phyloP scores from a whole-genome alignment of 2,888 invertebrate genomes.

The Kryphioiulus occultus region DNA sequence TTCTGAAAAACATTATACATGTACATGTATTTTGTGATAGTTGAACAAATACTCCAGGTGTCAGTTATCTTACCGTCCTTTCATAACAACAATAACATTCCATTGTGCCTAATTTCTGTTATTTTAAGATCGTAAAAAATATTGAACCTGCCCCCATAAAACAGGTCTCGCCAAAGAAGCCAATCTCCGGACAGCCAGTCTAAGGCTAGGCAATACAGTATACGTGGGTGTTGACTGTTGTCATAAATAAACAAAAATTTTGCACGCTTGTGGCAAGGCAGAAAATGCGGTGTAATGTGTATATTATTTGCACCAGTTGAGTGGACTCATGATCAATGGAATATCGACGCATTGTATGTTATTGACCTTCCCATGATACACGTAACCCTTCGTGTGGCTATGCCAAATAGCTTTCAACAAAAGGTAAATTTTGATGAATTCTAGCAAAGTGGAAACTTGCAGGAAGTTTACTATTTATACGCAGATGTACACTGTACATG shows the following conservation, averaged over 20 bases:
- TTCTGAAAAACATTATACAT: too few species aligned
- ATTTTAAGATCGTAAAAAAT: neutral
- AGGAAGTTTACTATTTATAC: neutral
- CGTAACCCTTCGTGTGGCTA: neutral
- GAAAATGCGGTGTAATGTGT: neutral
- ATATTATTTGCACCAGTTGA: slow-evolving; percentile 11
- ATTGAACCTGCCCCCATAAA: neutral
- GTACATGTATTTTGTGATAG: neutral
- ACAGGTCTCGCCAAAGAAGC: neutral
- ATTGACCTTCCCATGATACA: neutral
- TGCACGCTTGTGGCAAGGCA: neutral
- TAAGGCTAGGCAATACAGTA: neutral
- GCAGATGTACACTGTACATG: neutral
- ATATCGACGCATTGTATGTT: neutral
- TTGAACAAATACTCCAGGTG: neutral
- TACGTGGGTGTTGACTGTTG: neutral
- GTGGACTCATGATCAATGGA: slow-evolving; percentile 2
- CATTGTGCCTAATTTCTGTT: neutral
- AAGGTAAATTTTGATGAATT: slow-evolving; percentile 5
- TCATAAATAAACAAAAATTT: neutral
- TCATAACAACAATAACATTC: neutral
- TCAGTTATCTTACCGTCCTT: neutral
- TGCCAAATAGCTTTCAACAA: neutral
- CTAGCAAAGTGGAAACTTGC: neutral
- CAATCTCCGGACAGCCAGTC: neutral